Evolutionary conservation across 2,888 invertebrate species (phyloP).

Genomic region (Andricus quercusramuli): DNA sequence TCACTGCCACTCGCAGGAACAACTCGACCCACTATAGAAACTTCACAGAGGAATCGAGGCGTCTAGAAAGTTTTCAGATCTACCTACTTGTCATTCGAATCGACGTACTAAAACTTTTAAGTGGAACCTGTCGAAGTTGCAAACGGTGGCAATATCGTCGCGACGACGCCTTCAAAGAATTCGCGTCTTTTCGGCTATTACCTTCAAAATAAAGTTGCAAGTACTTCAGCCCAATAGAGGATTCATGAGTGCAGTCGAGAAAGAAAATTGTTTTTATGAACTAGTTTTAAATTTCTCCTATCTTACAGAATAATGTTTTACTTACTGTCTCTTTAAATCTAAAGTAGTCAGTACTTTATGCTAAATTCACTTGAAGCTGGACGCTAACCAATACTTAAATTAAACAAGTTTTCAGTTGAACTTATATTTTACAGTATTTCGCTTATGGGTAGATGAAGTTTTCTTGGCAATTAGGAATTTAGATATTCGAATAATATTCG

Average conservation of each 20-base stretch:
- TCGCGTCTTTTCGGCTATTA: slow-evolving; percentile 1
- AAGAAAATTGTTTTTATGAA: not conserved
- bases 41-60: slow-evolving; percentile 14
- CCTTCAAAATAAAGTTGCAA: slow-evolving; percentile 30
- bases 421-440: too few species aligned
- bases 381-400: too few species aligned
- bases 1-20: not conserved
- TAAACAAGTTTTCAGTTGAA: too few species aligned
- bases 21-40: slow-evolving; percentile 17
- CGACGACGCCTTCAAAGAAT: slow-evolving; percentile 39
- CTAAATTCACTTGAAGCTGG: too few species aligned
- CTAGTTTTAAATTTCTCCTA: not conserved
- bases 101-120: slow-evolving; percentile 39
- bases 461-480: too few species aligned
- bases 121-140: slow-evolving; percentile 30
- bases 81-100: slow-evolving; percentile 27
- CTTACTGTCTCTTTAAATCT: too few species aligned
- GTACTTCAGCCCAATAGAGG: not conserved
- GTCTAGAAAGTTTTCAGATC: slow-evolving; percentile 35
- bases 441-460: too few species aligned
- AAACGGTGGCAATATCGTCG: slow-evolving; percentile 39
- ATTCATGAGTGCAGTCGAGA: not conserved
- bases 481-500: too few species aligned
- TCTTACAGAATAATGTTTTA: not conserved
- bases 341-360: too few species aligned